Conservation (phyloP, 2,113 vertebrate genomes). For the Sporophila hypoxantha region DNA sequence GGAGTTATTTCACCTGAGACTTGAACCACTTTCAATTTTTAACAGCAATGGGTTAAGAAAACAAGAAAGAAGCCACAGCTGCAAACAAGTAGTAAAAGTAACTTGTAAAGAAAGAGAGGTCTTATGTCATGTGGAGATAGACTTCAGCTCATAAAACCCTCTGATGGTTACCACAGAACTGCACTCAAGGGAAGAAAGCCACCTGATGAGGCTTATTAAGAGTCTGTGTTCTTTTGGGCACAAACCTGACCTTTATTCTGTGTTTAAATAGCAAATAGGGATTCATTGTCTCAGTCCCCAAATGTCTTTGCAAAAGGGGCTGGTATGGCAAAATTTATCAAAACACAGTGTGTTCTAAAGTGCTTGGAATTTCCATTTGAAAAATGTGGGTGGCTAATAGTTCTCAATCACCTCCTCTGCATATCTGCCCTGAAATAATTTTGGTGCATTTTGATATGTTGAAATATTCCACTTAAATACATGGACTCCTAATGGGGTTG, state of each 20-base stretch:
- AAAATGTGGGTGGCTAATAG: neutral
- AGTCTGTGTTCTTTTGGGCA: neutral
- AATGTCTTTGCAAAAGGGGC: neutral
- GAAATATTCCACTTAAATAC: no score
- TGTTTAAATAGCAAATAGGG: neutral
- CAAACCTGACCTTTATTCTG: neutral
- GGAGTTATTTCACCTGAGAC: conserved; percentile 5
- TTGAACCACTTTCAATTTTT: conserved; percentile 36
- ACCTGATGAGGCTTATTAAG: neutral
- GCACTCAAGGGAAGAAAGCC: neutral
- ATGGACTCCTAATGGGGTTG: no score
- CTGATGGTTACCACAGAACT: neutral
- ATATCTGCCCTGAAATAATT: neutral
- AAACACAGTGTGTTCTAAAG: conserved; percentile 13
- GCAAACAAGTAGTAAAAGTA: neutral
- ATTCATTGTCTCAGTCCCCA: neutral
- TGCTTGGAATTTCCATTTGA: conserved; percentile 13
- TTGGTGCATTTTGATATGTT: neutral
- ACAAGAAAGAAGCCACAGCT: neutral
- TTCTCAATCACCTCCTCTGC: neutral
- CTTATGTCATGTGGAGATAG: neutral
- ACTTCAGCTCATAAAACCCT: neutral
- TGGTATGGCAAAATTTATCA: conserved; percentile 6
- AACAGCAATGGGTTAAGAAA: neutral
- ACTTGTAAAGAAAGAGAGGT: neutral